Conservation (phyloP, 2,888 invertebrate genomes). For the Odontocerum albicorne region DNA sequence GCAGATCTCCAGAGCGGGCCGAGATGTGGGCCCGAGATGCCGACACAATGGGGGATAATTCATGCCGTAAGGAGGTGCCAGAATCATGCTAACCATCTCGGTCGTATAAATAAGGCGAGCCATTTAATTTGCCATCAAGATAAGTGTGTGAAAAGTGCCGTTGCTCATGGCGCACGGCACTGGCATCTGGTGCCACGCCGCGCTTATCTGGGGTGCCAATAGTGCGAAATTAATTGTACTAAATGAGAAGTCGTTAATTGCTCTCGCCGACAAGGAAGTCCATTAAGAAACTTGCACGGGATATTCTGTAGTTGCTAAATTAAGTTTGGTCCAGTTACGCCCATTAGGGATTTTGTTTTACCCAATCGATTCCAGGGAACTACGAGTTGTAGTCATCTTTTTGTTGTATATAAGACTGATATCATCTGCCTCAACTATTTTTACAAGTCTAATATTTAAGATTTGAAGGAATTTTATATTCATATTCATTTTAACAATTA, state of each 20-base stretch:
- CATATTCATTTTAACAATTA: no score
- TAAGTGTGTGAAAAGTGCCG: slow-evolving; percentile 27
- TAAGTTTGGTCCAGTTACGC: no score
- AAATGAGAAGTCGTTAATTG: slow-evolving; percentile 1
- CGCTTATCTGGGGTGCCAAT: neutral
- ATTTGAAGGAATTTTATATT: no score
- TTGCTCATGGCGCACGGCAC: neutral
- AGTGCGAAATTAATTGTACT: neutral
- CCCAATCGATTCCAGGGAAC: no score
- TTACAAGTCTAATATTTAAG: no score
- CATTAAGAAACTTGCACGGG: neutral
- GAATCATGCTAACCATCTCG: slow-evolving; percentile 22
- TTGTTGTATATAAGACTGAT: no score
- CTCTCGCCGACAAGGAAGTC: neutral
- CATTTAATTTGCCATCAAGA: slow-evolving; percentile 31
- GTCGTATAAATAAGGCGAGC: slow-evolving; percentile 22
- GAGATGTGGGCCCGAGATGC: slow-evolving; percentile 10
- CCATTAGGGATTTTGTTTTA: no score
- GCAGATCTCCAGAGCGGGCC: neutral
- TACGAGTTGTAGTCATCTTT: no score
- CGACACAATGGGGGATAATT: slow-evolving; percentile 32
- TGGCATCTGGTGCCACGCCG: neutral
- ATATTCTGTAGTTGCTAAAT: no score
- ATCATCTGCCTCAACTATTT: no score
- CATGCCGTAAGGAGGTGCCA: slow-evolving; percentile 31